phyloP scores from a whole-genome alignment of 1,140 invertebrate genomes.

The Bemisia tabaci region DNA sequence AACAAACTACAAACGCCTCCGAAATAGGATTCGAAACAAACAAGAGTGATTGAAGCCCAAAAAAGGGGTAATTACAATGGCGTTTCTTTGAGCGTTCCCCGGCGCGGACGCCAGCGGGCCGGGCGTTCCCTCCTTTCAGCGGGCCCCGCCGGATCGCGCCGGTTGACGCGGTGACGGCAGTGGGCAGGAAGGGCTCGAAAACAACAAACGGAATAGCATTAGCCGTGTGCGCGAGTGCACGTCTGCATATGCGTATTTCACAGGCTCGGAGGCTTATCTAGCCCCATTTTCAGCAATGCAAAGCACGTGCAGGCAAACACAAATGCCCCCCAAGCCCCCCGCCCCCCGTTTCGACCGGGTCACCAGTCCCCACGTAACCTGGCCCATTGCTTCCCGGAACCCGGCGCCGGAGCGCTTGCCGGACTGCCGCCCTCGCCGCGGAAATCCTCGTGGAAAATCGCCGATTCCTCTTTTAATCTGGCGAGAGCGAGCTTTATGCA shows the following conservation, averaged over 20 bases:
- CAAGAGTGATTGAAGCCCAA: not conserved
- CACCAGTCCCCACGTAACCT: too few relatives aligned
- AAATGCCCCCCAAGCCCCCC: not conserved
- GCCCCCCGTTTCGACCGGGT: too few relatives aligned
- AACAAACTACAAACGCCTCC: not conserved
- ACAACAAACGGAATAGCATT: not conserved
- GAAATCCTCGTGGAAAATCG: too few relatives aligned
- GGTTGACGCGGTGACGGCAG: not conserved
- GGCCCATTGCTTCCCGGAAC: too few relatives aligned
- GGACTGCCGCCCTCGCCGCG: too few relatives aligned
- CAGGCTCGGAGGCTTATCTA: not conserved
- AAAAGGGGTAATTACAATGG: not conserved
- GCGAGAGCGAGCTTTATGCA: too few relatives aligned
- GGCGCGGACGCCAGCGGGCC: not conserved
- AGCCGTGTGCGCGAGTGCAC: not conserved
- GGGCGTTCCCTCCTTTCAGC: not conserved
- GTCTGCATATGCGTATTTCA: not conserved
- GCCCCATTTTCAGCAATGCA: not conserved
- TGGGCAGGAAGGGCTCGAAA: not conserved
- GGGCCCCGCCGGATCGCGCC: not conserved
- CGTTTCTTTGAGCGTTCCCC: not conserved
- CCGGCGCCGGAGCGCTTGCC: too few relatives aligned
- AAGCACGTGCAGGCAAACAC: not conserved
- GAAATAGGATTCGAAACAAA: not conserved
- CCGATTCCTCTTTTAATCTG: too few relatives aligned